Conservation (phyloP, 2,113 vertebrate species). For the Illadopsis cleaveri region DNA sequence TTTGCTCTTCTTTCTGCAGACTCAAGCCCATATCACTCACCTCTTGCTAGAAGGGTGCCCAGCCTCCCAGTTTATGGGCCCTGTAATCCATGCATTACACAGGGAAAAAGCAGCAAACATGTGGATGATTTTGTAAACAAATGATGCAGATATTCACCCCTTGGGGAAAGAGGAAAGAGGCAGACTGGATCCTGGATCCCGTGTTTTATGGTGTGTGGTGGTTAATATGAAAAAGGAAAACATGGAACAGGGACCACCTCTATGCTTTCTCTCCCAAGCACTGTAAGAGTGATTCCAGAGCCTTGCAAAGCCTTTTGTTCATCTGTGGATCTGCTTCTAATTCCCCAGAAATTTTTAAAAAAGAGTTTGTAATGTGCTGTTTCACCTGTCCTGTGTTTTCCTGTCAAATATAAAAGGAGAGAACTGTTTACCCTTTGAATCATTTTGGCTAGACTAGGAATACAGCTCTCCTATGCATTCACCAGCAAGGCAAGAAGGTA, state of each 20-base stretch:
- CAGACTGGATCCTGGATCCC: not conserved
- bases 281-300: not conserved
- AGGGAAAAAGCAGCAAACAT: not conserved
- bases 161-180: not conserved
- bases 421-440: not conserved
- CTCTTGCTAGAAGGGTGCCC: not conserved
- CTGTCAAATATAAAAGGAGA: not conserved
- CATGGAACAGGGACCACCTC: not conserved
- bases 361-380: not conserved
- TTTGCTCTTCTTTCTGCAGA: not conserved
- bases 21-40: not conserved
- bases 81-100: fast-evolving
- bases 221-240: not conserved
- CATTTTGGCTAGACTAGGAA: not conserved
- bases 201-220: not conserved
- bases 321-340: not conserved
- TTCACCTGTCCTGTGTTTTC: not conserved
- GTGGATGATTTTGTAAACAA: not conserved
- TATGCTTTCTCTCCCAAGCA: not conserved
- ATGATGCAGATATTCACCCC: not conserved
- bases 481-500: not conserved
- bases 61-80: not conserved
- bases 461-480: not conserved
- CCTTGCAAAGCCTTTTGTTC: not conserved
- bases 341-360: not conserved